Evolutionary conservation across 2,797 vertebrate species (phyloP).

Genomic region (Chrysolophus pictus): DNA sequence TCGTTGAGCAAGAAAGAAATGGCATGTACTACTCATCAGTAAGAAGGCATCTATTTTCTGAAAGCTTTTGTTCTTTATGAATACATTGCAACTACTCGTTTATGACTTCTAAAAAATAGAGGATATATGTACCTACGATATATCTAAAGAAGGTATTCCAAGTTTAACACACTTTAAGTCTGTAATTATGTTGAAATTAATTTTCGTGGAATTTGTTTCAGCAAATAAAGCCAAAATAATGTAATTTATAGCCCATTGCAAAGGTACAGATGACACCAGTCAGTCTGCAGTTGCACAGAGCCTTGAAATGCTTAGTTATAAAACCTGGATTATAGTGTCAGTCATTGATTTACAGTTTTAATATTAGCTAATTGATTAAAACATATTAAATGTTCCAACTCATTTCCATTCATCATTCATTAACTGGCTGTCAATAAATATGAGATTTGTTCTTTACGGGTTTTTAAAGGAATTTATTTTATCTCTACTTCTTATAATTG

Average conservation of each 20-base stretch:
- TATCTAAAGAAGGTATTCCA: background rate
- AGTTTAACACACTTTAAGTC: background rate
- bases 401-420: background rate
- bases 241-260: background rate
- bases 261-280: background rate
- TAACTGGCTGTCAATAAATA: background rate
- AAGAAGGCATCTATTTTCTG: background rate
- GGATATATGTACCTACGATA: background rate
- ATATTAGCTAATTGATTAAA: conserved; percentile 40
- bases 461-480: background rate
- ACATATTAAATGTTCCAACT: conserved; percentile 20
- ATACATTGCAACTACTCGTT: background rate
- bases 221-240: background rate
- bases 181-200: background rate
- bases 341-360: conserved; percentile 38
- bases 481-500: background rate
- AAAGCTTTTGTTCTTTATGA: background rate
- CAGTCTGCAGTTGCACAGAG: background rate
- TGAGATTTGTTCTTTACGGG: background rate
- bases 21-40: background rate
- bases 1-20: no score
- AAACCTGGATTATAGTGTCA: conserved; percentile 8
- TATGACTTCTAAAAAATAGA: background rate
- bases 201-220: conserved; percentile 1
- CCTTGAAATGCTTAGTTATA: conserved; percentile 14